Base-by-base conservation (phyloP, 2,888 invertebrate species). In the Oconnorella tubifera region DNA sequence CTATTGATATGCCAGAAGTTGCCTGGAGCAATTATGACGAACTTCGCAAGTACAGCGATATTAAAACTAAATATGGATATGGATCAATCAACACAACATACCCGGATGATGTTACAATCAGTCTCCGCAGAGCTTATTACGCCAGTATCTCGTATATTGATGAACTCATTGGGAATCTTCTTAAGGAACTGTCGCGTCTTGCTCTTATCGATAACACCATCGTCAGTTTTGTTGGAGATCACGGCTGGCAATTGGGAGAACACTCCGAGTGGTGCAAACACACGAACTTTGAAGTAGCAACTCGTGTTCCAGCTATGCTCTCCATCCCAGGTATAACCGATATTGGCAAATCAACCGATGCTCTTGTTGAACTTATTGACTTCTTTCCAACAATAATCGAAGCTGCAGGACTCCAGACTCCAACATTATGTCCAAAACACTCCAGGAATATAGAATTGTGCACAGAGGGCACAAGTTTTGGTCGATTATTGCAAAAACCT, bases 241-340 rank as follows among this genome's bases (percentile, higher is more conserved):
- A 71, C 55, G 71, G 71, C 23, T 70, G 66, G 64, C 66, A 70
- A 33, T 56, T 71, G 29, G 71, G 71, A 4, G 71, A 71, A 57
- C 66, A 68, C 56, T 68, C 56, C 10, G 68, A 68, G 40, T 71
- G 71, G 71, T 70, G 67, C 33, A 75, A 75, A 56, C 69, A 72
- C 40, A 74, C 74, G 0, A 73, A 75, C 53, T 75, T 76, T 57
- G 74, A 76, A 59, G 56, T 73, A 0, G 68, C 72, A 1, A 72
- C 73, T 1, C 74, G 73, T 48, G 73, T 73, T 19, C 75, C 75
- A 1, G 71, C 74, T 71, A 72, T 75, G 70, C 59, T 75, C 3
- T 68, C 56, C 29, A 60, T 75, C 28, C 76, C 76, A 2, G 75
- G 75, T 31, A 28, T 71, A n/a, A 75, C 75, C 0, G 72, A 72